Conservation (phyloP, 2,113 vertebrate species). For the Centropus bengalensis region DNA sequence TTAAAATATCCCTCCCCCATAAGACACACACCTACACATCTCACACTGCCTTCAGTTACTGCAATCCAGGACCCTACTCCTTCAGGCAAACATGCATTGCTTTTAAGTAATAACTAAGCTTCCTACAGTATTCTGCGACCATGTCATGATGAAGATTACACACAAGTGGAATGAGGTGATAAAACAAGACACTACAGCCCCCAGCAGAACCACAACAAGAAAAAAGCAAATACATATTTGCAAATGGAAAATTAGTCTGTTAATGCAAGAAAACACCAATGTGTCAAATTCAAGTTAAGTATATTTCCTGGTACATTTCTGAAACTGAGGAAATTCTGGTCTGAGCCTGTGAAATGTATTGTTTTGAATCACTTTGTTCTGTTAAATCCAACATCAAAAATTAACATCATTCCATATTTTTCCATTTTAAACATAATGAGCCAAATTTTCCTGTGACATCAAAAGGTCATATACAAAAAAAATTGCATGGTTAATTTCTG, state of each 20-base stretch:
- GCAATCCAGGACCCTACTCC: background rate
- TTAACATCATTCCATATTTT: background rate
- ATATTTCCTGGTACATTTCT: background rate
- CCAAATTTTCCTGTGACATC: background rate
- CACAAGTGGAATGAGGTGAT: background rate
- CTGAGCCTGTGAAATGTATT: background rate
- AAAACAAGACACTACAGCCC: background rate
- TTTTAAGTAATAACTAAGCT: background rate
- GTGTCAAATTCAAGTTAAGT: background rate
- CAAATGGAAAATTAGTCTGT: conserved; percentile 32
- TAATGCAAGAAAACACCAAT: conserved; percentile 20
- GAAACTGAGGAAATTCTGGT: background rate
- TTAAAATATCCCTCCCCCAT: background rate
- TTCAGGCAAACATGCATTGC: background rate
- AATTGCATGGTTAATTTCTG: background rate
- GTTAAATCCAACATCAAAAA: background rate
- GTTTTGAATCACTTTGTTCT: background rate
- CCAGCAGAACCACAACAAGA: background rate
- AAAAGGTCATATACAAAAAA: background rate
- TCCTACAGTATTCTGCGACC: background rate
- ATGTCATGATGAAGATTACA: background rate
- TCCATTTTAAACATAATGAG: background rate
- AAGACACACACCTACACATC: background rate
- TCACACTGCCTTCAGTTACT: background rate
- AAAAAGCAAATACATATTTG: background rate